Evolutionary conservation across 1,140 invertebrate species (phyloP).

Genomic region (Leptonema lineaticorne): DNA sequence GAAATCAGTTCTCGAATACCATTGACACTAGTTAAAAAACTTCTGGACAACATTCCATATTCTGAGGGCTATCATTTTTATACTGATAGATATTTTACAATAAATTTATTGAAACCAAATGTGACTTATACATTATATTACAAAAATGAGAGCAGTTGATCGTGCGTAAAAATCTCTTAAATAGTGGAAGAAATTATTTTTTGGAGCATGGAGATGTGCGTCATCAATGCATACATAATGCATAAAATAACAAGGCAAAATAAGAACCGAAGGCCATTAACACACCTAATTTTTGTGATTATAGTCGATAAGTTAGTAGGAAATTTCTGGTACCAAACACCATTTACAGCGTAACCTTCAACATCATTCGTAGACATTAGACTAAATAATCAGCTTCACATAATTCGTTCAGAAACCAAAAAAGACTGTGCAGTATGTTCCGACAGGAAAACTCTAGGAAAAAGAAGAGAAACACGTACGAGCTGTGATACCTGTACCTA

Average conservation of each 20-base stretch:
- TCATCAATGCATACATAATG: background rate
- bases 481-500: too few species aligned
- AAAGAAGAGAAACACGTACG: too few species aligned
- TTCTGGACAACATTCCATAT: background rate
- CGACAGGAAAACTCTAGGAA: too few species aligned
- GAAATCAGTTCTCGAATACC: background rate
- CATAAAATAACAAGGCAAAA: conserved; percentile 30
- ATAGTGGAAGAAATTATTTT: conserved; percentile 42
- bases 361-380: too few species aligned
- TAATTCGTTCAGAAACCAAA: too few species aligned
- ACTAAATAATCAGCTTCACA: too few species aligned
- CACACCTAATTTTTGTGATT: conserved; percentile 8
- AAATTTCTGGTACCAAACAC: too few species aligned
- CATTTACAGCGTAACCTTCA: too few species aligned
- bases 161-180: conserved; percentile 38
- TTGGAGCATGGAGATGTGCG: conserved; percentile 17
- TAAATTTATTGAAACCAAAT: conserved; percentile 33
- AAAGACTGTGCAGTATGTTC: too few species aligned
- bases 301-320: background rate
- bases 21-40: background rate
- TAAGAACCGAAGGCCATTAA: conserved; percentile 29
- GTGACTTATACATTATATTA: conserved; percentile 26
- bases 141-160: conserved; percentile 41
- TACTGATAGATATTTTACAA: background rate
- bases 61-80: background rate